Percentiles rank a stretch among this genome's conserved stretches.
Evolutionary conservation across 2,113 vertebrate species (phyloP).

Genomic region (Cathartes aura): DNA sequence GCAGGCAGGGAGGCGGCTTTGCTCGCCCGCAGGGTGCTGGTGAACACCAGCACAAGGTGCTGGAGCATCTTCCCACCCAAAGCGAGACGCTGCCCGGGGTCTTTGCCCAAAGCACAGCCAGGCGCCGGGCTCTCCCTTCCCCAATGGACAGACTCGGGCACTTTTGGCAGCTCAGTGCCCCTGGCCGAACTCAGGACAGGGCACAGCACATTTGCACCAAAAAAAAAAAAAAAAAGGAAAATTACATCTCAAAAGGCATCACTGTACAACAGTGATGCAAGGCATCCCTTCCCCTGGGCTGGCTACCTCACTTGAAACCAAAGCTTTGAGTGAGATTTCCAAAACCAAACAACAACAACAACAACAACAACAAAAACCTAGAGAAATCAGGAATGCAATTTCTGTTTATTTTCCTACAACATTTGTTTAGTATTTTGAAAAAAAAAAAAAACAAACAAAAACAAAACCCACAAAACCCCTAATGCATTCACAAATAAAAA

Average conservation of each 20-base stretch:
- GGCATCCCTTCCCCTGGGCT: not conserved
- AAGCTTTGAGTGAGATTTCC: not conserved
- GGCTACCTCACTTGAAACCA: not conserved
- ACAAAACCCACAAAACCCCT: not conserved
- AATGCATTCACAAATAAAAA: not conserved
- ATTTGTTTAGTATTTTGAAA: not conserved
- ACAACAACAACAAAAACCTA: not conserved
- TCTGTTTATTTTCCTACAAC: not conserved
- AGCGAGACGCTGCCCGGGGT: not conserved
- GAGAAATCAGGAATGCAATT: not conserved
- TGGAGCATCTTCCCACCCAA: not conserved
- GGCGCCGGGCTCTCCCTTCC: not conserved
- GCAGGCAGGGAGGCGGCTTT: not conserved
- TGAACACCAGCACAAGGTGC: fast-evolving
- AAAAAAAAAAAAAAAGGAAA: not conserved
- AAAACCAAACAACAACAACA: not conserved
- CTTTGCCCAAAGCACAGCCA: not conserved
- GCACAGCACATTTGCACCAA: not conserved
- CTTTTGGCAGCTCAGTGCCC: not conserved
- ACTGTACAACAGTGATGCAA: not conserved
- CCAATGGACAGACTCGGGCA: fast-evolving
- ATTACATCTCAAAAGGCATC: not conserved
- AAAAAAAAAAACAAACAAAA: not conserved
- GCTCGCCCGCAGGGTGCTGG: not conserved
- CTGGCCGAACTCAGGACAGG: not conserved